Evolutionary conservation across 2,888 invertebrate species (phyloP), one percentile per base, ranked within the genome.

Genomic region (Myopa testacea): DNA sequence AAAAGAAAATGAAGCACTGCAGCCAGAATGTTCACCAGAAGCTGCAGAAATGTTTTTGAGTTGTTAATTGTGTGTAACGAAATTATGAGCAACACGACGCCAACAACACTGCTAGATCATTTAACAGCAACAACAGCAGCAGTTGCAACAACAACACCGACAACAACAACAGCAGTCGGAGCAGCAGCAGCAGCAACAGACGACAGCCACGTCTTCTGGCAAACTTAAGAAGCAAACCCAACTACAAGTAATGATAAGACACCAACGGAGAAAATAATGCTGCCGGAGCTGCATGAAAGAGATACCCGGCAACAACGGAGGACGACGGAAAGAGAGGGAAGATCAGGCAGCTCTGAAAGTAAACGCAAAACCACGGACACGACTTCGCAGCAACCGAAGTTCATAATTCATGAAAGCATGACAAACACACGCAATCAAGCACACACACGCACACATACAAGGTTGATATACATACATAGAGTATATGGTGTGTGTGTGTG

Each of bases 31-130:
- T 40, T 19, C 34, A 55, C 16, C 45, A 45, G 45, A 45, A 45
- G 45, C 40, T 34, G 52, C 70, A 60, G 60, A 72, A 60, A 60
- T 60, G 45, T 40, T 72, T 62, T 60, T 72, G 37, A 85, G 82
- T 83, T 85, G 83, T 86, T 86, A 86, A 87, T 86, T 86, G 85
- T 85, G 85, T 86, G 86, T 85, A 85, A 84, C 85, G 83, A 86
- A 85, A 83, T 86, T 86, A 87, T 86, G 86, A 84, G 87, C 81
- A 78, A 72, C 72, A 34, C 72, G 72, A 72, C 58, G 72, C 40
- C 72, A 37, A 50, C 50, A 69, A 50, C 69, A 52, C 10, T 50
- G 14, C 8, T 19, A 69, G 50, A 50, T 37, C 26, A 7, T 40
- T 16, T 34, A 50, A 19, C 26, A 69, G n/a, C 3, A 26, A 52